A percentile compares a stretch with the other conserved stretches of the same genome.
These are phyloP conservation scores for Hycleus cichorii DNA, from an alignment of 1,140 invertebrate species.

Conservation along the genomic window DNA sequence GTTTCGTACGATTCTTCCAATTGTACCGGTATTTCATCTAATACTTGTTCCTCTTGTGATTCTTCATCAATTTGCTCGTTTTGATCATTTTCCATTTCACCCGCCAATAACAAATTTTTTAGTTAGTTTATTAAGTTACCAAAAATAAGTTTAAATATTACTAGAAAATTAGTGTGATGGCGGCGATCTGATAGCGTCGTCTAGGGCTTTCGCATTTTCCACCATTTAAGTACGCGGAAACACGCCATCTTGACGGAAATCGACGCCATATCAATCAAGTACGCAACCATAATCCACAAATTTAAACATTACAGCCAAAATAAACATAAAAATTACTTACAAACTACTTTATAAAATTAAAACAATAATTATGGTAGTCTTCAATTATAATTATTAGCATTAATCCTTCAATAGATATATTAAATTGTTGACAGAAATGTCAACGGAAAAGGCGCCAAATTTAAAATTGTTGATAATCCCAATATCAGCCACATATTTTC, in stretches of 20 bases:
- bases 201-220: constrained; percentile 7
- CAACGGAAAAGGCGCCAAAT: too few species aligned
- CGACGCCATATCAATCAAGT: not conserved
- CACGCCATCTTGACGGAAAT: not conserved
- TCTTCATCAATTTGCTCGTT: constrained; percentile 18
- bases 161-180: constrained; percentile 12
- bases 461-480: too few species aligned
- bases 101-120: constrained; percentile 22
- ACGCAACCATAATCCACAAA: not conserved
- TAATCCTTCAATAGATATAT: too few species aligned
- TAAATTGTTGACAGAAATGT: too few species aligned
- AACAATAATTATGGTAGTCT: too few species aligned
- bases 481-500: too few species aligned
- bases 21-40: constrained; percentile 26
- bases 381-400: too few species aligned
- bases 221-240: not conserved
- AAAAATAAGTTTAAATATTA: constrained; percentile 22
- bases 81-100: constrained; percentile 31
- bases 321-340: too few species aligned
- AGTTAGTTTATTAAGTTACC: constrained; percentile 19
- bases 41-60: constrained; percentile 18
- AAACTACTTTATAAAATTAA: too few species aligned
- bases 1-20: constrained; percentile 24
- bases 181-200: constrained; percentile 3
- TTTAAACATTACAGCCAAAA: too few species aligned